These are phyloP conservation scores for Drosophila murphyi DNA, from an alignment of 1,140 invertebrate species.

Conservation along the genomic window DNA sequence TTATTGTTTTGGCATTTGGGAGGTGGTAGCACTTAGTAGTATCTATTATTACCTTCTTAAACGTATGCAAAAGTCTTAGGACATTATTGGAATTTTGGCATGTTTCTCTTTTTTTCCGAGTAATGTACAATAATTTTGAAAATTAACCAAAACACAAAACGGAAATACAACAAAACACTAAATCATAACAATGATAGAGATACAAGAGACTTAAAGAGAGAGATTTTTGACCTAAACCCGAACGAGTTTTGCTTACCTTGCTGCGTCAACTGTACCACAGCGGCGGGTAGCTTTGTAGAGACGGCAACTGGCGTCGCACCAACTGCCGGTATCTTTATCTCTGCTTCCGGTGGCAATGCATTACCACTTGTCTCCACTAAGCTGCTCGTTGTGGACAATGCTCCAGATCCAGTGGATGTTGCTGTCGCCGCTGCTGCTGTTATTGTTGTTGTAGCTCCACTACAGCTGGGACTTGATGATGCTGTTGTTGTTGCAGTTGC, in stretches of 20 bases:
- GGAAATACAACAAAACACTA: constrained; percentile 60
- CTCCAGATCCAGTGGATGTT: constrained; percentile 30
- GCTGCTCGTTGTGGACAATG: constrained; percentile 36
- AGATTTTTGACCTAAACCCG: neutral
- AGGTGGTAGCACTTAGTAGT: constrained; percentile 29
- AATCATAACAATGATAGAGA: constrained; percentile 52
- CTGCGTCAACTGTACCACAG: constrained; percentile 87
- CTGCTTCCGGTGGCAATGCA: constrained; percentile 83
- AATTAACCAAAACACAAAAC: constrained; percentile 50
- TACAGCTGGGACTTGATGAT: constrained; percentile 38
- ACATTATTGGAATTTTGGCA: constrained; percentile 52
- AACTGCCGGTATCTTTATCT: constrained; percentile 88
- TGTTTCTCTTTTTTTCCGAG: constrained; percentile 38
- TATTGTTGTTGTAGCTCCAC: constrained; percentile 34
- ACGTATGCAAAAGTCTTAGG: constrained; percentile 52
- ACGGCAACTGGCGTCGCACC: constrained; percentile 87
- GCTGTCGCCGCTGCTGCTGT: constrained; percentile 22
- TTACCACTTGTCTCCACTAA: constrained; percentile 63
- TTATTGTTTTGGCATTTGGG: neutral
- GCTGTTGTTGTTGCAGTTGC: constrained; percentile 16
- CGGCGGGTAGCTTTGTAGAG: constrained; percentile 87
- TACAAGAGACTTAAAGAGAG: constrained; percentile 29
- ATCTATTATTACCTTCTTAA: constrained; percentile 25
- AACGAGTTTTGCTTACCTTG: constrained; percentile 85
- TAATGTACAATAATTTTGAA: constrained; percentile 48